Evolutionary conservation across 2,113 vertebrate species (phyloP), one percentile per base, ranked within the genome.

Genomic region (Typhlomys cinereus): DNA sequence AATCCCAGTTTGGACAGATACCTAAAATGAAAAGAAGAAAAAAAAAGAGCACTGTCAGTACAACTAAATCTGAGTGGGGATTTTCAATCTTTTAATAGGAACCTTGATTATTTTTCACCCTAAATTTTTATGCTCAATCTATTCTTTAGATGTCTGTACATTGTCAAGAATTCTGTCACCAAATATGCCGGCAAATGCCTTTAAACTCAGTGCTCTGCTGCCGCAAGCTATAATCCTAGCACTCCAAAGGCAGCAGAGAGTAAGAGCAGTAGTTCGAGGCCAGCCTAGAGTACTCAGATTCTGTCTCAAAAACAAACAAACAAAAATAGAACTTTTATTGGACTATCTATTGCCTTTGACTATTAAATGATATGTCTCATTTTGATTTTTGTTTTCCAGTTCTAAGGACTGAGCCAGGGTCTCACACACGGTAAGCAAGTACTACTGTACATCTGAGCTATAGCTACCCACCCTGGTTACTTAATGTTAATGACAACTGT

Each of bases 1-100:
- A 92, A 70, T 48, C 69, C 41, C 41, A 78, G 20, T 52, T 89
- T 92, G 89, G 94, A 54, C 12, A 92, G 85, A 85, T 46, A 95
- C 64, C 96, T 96, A 67, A 95, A 94, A 39, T 62, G 11, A 48
- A n/a, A n/a, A 88, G 34, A 57, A 64, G 13, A 2, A 13, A 34
- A n/a, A 75, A 61, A 80, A 93, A 80, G 25, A 2, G 57, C 74
- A 74, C 57, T 84, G 66, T 83, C 69, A 82, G n/a, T 59, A 91
- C 27, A 52, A 91, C 21, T 89, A 66, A n/a, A 75, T 39, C 61
- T 87, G 29, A 90, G 50, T 36, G 34, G 48, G 18, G 9, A 62
- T 76, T 31, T 64, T 62, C 82, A 88, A 80, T 95, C 31, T 81
- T 71, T 88, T 41, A 61, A 54, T 27, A 83, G 34, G 11, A 86